Conservation (phyloP, 2,888 invertebrate genomes). For the Xestia ashworthii region DNA sequence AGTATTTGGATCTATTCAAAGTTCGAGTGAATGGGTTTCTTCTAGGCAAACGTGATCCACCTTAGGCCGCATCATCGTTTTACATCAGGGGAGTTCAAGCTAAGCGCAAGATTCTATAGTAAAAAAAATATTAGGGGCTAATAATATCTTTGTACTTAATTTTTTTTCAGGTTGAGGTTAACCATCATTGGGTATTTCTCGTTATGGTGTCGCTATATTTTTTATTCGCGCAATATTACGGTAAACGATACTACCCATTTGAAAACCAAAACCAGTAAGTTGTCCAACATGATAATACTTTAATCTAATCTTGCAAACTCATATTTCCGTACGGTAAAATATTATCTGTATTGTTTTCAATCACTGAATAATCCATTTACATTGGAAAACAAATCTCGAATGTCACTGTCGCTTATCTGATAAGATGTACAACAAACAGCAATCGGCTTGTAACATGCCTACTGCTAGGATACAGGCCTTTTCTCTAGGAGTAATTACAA, state of each 20-base stretch:
- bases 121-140: no score
- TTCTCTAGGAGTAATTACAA: no score
- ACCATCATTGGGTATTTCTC: no score
- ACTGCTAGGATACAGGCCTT: neutral
- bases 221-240: neutral
- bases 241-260: neutral
- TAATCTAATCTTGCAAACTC: conserved; percentile 10
- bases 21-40: no score
- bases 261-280: neutral
- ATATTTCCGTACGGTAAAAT: neutral
- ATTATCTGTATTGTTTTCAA: conserved; percentile 12
- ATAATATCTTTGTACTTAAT: no score
- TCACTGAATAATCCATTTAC: neutral
- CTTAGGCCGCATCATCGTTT: no score
- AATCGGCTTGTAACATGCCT: neutral
- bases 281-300: neutral
- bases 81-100: no score
- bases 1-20: no score
- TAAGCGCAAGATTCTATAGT: no score
- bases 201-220: no score
- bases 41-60: no score
- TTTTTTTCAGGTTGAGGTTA: no score
- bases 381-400: conserved; percentile 1
- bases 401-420: neutral
- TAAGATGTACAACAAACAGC: neutral